Evolutionary conservation across 2,113 vertebrate genomes (phyloP).

Genomic region (Eptesicus fuscus): DNA sequence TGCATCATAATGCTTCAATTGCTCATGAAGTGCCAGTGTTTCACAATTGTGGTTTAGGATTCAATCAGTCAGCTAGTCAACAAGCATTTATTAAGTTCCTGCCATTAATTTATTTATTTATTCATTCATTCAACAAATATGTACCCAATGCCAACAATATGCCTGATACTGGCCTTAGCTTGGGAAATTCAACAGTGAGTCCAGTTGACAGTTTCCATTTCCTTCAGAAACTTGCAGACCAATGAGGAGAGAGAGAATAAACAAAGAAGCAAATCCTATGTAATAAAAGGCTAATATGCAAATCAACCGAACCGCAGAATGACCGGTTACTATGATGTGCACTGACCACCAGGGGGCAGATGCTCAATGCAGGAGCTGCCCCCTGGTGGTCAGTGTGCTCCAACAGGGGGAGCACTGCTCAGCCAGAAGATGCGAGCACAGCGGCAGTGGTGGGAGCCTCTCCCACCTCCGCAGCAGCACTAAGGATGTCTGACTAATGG

Average conservation of each 20-base stretch:
- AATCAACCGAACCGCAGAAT: too few relatives aligned
- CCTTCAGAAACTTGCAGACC: background rate
- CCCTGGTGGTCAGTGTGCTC: too few relatives aligned
- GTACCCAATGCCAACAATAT: background rate
- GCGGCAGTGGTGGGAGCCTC: too few relatives aligned
- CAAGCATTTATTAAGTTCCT: slow-evolving; percentile 30
- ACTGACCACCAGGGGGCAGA: too few relatives aligned
- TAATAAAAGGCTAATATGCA: too few relatives aligned
- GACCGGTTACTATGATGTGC: too few relatives aligned
- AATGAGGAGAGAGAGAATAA: background rate
- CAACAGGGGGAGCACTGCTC: too few relatives aligned
- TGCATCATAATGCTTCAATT: background rate
- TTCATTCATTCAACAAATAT: background rate
- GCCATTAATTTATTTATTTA: background rate
- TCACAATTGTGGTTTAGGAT: background rate
- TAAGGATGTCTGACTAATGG: too few relatives aligned
- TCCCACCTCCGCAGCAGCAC: too few relatives aligned
- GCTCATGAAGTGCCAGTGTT: background rate
- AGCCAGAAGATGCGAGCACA: too few relatives aligned
- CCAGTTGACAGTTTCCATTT: background rate
- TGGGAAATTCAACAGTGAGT: background rate
- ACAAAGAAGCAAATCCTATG: background rate
- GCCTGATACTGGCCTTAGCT: background rate
- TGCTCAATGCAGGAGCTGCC: too few relatives aligned
- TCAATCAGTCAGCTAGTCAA: background rate